Base-by-base conservation (phyloP, 2,797 vertebrate species). In the Xenops minutus region DNA sequence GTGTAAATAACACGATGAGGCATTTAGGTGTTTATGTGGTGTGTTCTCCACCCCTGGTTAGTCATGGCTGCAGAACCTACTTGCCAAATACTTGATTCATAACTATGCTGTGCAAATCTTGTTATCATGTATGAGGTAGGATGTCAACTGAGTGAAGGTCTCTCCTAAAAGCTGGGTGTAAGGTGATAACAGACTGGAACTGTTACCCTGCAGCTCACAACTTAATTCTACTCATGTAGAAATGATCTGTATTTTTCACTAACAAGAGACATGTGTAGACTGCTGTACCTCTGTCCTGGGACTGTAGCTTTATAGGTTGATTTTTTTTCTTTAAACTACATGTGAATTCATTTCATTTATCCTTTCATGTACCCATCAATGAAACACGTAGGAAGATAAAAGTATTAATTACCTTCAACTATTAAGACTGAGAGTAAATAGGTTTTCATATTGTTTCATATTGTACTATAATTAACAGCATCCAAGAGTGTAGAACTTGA, bases 401-500 rank as follows among this genome's bases (percentile, higher is more conserved):
- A 93, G 51, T 93, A 69, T 88, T 85, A 88, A 93, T 93, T 94
- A 75, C n/a, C 37, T 79, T 61, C 29, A 77, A 21, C 89, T 91
- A 43, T 39, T 79, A 59, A 62, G 77, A 58, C 58, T 32, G 51
- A 34, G 52, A 91, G 89, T 64, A 80, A 95, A 85, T 66, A 94
- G 73, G 39, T 71, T 93, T 94, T 85, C 41, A 14, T 85, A 79
- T 71, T 75, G 62, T 86, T 92, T 88, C 69, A n/a, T 62, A 55
- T n/a, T 83, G 64, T 94, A 93, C 34, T 83, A 61, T 95, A 93
- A 96, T 89, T 94, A 96, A 77, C 20, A 69, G 66, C 17, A 27
- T 93, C 90, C 77, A 62, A 14, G 64, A 77, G 55, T 61, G n/a
- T 34, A 69, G 58, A 64, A 87, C 75, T 89, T 89, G 52, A 77